A percentile compares a stretch with the other conserved stretches of the same genome.
Conservation (phyloP, 2,888 invertebrate genomes). For the Apodemia zela region DNA sequence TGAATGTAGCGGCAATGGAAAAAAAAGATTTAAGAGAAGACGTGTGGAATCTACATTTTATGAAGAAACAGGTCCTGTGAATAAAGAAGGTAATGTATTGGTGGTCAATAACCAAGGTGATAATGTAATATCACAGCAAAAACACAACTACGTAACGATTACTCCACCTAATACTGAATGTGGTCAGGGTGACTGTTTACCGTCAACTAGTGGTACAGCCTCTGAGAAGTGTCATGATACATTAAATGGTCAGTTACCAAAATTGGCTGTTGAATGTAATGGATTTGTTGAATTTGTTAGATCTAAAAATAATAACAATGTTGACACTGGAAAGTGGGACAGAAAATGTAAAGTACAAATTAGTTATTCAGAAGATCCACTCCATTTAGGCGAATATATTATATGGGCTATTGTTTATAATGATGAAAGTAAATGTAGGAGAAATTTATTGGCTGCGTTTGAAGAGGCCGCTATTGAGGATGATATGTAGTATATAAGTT, state of each 20-base stretch:
- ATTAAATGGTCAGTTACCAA: constrained; percentile 65
- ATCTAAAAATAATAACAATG: constrained; percentile 53
- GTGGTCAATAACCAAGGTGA: constrained; percentile 59
- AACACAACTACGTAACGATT: constrained; percentile 51
- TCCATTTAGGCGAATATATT: constrained; percentile 76
- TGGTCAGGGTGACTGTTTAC: constrained; percentile 71
- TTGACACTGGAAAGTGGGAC: constrained; percentile 79
- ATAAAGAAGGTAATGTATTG: constrained; percentile 37
- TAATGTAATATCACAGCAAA: constrained; percentile 41
- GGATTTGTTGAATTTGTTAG: constrained; percentile 69
- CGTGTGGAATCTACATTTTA: constrained; percentile 19
- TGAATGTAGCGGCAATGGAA: constrained; percentile 41
- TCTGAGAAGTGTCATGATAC: constrained; percentile 59
- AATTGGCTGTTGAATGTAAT: constrained; percentile 66
- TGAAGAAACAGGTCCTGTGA: constrained; percentile 36
- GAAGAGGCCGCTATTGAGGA: constrained; percentile 60
- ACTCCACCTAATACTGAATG: constrained; percentile 65
- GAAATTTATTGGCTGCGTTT: constrained; percentile 78
- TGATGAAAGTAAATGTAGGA: constrained; percentile 80
- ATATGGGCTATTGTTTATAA: constrained; percentile 82
- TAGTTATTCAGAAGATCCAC: constrained; percentile 78
- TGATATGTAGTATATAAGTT: constrained; percentile 6
- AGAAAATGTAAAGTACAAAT: constrained; percentile 83
- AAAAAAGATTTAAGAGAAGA: constrained; percentile 26
- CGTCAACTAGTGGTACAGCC: constrained; percentile 65